Percentiles rank a stretch among this genome's conserved stretches.
Evolutionary conservation across 2,797 vertebrate genomes (phyloP).

Genomic region (Leptoclinus maculatus): DNA sequence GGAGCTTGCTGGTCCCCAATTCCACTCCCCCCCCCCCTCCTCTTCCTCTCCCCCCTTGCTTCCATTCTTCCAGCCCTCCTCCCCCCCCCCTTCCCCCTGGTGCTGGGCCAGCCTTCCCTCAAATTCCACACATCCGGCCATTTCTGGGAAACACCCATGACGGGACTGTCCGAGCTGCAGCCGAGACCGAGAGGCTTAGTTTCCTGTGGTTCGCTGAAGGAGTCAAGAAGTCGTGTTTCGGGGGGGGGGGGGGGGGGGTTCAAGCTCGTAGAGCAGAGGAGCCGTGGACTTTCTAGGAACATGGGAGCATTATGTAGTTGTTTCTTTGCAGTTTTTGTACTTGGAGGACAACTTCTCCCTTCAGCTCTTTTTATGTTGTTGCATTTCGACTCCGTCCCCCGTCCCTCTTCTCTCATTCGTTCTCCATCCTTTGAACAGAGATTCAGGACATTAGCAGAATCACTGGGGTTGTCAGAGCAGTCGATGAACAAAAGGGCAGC

Average conservation of each 20-base stretch:
- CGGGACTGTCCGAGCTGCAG: conserved; percentile 50
- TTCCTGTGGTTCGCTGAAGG: conserved; percentile 45
- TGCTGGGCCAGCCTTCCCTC: conserved; percentile 54
- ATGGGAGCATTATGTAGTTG: conserved; percentile 23
- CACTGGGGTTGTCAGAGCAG: conserved; percentile 28
- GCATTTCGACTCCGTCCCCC: neutral
- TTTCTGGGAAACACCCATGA: conserved; percentile 77
- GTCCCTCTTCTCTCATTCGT: neutral
- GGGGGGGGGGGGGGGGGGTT: conserved; percentile 3
- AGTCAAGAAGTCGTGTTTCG: conserved; percentile 28
- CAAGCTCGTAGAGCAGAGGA: neutral
- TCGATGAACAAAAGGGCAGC: conserved; percentile 23
- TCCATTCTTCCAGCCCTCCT: conserved; percentile 20
- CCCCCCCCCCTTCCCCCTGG: conserved; percentile 26
- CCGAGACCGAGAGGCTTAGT: conserved; percentile 68
- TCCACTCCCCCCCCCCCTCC: conserved; percentile 21
- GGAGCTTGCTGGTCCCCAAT: conserved; percentile 34
- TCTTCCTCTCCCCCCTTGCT: conserved; percentile 24
- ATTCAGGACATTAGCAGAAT: conserved; percentile 19
- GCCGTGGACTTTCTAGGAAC: conserved; percentile 66
- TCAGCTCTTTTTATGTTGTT: neutral
- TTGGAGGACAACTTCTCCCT: neutral
- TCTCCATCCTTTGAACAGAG: neutral
- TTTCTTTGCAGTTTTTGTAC: no score
- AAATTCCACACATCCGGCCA: conserved; percentile 70